Evolutionary conservation across 2,888 invertebrate genomes (phyloP), one percentile per base, ranked within the genome.

Genomic region (Torymus tubicola): DNA sequence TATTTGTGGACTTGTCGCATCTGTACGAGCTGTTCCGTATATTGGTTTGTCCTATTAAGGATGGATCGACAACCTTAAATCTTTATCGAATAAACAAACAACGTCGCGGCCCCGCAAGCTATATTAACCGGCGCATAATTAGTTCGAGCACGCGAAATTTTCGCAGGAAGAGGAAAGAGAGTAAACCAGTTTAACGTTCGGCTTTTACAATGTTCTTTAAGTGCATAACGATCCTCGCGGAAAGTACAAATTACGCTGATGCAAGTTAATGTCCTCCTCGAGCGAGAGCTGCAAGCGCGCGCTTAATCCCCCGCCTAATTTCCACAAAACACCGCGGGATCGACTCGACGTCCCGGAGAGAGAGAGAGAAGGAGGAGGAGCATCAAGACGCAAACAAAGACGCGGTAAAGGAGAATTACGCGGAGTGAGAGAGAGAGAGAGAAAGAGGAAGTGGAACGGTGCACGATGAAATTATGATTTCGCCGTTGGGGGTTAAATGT

Each of bases 231-330:
- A 73, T 79, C 73, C 69, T 50, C 73, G 78, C 55, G 69, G 69
- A 73, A 73, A 79, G 78, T 73, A 73, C 73, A 69, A 73, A 79
- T 79, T 79, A 73, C 78, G 68, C 52, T 73, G 69, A 79, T 73
- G 78, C 78, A 79, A 69, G 68, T 79, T 79, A 79, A 79, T 79
- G 73, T 79, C 78, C 78, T 63, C 57, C 69, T 79, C 52, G 73
- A 72, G 65, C 31, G 3, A 31, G 42, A 5, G 42, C 42, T 8
- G 5, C 42, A 8, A 5, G 21, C 21, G 21, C 42, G 68, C 78
- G 52, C 21, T 52, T 70, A 70, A 80, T 70, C 75, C 70, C 74
- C 74, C 50, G 52, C 60, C 74, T 80, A 80, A 80, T 75, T 74
- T 75, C 74, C 75, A 60, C 70, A 70, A 75, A 80, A 74, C 70